A percentile compares a stretch with the other conserved stretches of the same genome.
Conservation (phyloP, 2,797 vertebrate species). For the Oceanodroma leucorhoa region DNA sequence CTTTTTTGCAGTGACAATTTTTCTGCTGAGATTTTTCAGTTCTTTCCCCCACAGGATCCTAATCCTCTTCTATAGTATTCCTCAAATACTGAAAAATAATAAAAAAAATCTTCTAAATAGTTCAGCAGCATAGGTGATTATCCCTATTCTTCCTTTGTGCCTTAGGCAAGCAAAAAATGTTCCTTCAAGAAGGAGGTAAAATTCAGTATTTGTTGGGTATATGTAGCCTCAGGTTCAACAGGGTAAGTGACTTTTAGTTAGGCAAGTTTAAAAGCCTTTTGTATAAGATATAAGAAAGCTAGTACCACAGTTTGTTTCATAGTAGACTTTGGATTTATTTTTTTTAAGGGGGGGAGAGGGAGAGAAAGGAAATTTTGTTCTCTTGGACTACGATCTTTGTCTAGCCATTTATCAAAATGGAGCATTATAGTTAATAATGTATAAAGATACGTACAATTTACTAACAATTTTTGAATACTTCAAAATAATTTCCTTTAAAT, state of each 20-base stretch:
- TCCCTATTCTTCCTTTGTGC: neutral
- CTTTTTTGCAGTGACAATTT: neutral
- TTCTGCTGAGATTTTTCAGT: neutral
- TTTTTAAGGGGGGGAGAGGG: neutral
- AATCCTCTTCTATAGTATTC: neutral
- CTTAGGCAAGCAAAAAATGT: neutral
- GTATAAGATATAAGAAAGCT: neutral
- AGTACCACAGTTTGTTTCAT: neutral
- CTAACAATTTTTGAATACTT: neutral
- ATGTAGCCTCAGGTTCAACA: neutral
- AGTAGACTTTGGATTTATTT: neutral
- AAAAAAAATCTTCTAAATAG: neutral
- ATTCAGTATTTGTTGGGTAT: neutral
- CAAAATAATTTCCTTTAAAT: neutral
- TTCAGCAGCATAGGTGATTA: neutral
- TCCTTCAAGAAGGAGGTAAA: neutral
- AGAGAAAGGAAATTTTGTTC: neutral
- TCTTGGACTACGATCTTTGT: neutral
- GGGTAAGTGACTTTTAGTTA: neutral
- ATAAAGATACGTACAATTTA: neutral
- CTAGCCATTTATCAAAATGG: neutral
- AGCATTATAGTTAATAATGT: neutral
- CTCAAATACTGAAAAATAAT: neutral
- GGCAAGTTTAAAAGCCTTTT: neutral
- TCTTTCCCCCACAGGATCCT: neutral